Evolutionary conservation across 2,888 invertebrate genomes (phyloP), one percentile per base, ranked within the genome.

Genomic region (Heliothis peltigera): DNA sequence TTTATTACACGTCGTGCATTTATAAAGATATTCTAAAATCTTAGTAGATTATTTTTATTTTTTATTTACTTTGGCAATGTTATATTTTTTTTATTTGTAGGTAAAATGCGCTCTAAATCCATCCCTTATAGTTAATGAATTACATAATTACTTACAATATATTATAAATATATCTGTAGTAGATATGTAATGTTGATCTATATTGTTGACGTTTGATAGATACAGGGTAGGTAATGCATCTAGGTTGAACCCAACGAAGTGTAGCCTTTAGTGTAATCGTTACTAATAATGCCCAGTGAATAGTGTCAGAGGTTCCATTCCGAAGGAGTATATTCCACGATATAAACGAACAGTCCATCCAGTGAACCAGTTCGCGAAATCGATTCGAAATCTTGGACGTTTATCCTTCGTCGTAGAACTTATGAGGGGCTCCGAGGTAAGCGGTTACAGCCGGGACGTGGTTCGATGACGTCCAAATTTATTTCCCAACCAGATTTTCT

Each of bases 141-240:
- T 77, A 76, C 78, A 79, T 70, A 75, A 56, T 51, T 53, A 61
- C 70, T 61, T 80, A 60, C 67, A 65, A 71, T 75, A 79, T 77
- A 69, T 77, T 79, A 74, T 79, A 79, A 66, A 79, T 85, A 77
- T 74, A 71, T 74, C 58, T 69, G 72, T 80, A 80, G 81, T 65
- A 58, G 57, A 43, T 79, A 73, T 77, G 72, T 77, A 77, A 77
- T 63, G 71, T 75, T 78, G 59, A 70, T 64, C 72, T 72, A 69
- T 80, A 81, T 87, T 87, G 84, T 86, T 87, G 83, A 85, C 74
- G 80, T 85, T 85, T 87, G 84, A 84, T 89, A 88, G 87, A 82
- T 82, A 92, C 92, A 92, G 92, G 92, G 91, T 92, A 92, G 91
- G 89, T 89, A 80, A 84, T 83, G 86, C 88, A 86, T 89, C 87